A percentile compares a stretch with the other conserved stretches of the same genome.
phyloP scores from a whole-genome alignment of 2,113 vertebrate genomes.

The Rhea pennata region DNA sequence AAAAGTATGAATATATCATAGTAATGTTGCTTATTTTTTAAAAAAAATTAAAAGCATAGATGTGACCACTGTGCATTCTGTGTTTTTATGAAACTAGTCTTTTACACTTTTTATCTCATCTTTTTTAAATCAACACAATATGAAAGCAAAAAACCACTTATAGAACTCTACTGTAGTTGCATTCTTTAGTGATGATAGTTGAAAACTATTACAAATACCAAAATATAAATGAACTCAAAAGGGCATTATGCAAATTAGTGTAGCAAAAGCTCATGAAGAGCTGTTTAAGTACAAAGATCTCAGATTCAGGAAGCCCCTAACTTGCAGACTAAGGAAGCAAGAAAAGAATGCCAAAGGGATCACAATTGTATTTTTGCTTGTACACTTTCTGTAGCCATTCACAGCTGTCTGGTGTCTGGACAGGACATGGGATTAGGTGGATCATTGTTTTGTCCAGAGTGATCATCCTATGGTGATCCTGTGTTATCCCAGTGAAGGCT shows the following conservation, averaged over 20 bases:
- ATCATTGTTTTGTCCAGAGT: neutral
- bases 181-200: neutral
- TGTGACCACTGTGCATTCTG: neutral
- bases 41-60: neutral
- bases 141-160: neutral
- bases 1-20: neutral
- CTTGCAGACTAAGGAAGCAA: neutral
- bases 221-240: neutral
- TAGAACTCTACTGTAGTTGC: neutral
- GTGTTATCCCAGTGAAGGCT: rapidly evolving
- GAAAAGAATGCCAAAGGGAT: neutral
- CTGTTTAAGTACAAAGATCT: neutral
- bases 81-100: neutral
- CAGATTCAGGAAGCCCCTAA: neutral
- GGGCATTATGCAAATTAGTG: neutral
- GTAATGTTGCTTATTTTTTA: neutral
- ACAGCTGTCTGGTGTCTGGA: neutral
- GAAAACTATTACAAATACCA: neutral
- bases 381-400: neutral
- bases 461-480: neutral
- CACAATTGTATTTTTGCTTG: neutral
- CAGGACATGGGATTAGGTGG: neutral
- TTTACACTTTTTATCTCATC: neutral
- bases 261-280: neutral
- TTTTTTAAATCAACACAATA: neutral